phyloP scores from a whole-genome alignment of 2,797 vertebrate genomes.

The Semaprochilodus insignis region DNA sequence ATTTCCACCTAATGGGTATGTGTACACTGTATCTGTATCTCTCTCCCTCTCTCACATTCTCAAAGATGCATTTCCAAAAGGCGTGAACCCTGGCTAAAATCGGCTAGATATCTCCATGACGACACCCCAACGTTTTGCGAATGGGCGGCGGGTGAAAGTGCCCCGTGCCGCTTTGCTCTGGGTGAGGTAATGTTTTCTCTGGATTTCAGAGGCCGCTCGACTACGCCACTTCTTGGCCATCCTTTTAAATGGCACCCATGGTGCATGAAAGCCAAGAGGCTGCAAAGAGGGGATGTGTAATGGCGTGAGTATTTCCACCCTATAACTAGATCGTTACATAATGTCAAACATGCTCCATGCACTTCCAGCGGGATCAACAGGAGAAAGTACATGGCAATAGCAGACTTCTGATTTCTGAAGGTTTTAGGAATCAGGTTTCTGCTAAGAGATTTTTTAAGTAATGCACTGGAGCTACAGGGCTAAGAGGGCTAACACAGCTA shows the following conservation, averaged over 20 bases:
- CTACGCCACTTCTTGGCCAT: constrained; percentile 58
- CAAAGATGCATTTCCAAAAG: constrained; percentile 42
- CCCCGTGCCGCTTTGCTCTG: constrained; percentile 37
- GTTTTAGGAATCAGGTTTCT: not conserved
- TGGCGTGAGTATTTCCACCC: constrained; percentile 49
- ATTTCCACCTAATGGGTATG: not conserved
- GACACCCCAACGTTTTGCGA: constrained; percentile 72
- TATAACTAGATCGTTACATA: constrained; percentile 49
- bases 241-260: constrained; percentile 51
- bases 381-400: not conserved
- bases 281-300: constrained; percentile 42
- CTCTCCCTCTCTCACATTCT: constrained; percentile 21
- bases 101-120: constrained; percentile 70
- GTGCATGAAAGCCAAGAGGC: constrained; percentile 46
- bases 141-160: constrained; percentile 65
- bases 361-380: not conserved
- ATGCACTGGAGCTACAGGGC: not conserved
- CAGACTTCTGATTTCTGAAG: not conserved
- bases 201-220: constrained; percentile 60
- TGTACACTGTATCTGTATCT: not conserved
- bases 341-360: constrained; percentile 18
- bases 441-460: not conserved
- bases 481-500: not conserved
- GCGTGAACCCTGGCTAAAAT: constrained; percentile 65
- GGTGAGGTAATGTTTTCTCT: constrained; percentile 76